Base-by-base conservation (phyloP, 2,888 invertebrate genomes). In the Diogma glabrata region DNA sequence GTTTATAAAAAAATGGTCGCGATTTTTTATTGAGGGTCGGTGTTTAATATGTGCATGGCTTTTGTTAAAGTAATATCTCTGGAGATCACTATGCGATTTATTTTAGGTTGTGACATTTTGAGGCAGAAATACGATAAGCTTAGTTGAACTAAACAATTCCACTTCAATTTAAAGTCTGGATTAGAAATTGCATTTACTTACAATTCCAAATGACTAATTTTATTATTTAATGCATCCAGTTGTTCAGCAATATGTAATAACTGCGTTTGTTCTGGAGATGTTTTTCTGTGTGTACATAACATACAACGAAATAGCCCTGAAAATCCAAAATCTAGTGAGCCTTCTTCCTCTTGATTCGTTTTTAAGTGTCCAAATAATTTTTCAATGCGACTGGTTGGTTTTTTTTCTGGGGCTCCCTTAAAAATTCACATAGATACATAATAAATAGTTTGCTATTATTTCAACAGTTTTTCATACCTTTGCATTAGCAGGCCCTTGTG, bases 221-320 rank as follows among this genome's bases (percentile, higher is more conserved):
- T 69, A 20, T 61, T 63, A 46, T 67, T 67, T 8, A 78, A 63
- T 30, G 66, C 63, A 12, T 65, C 62, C 33, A 78, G 57, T 2
- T 72, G 66, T 8, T 68, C 63, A 8, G 65, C 62, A 33, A 75
- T 71, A 9, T 62, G 60, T 17, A 66, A 57, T 14, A 79, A 61
- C 47, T 72, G 70, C 16, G 63, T 59, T 10, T 71, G 66, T 53
- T 74, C 72, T 24, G 72, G 66, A 7, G 65, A 63, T 1, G 68
- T 61, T 55, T 70, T 69, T 7, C 68, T 67, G 53, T 72, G 68
- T 1, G 73, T 72, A 58, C 76, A 78, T 14, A 72, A 69, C 61
- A 75, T 67, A 53, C 75, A 72, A 54, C 73, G 75, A 60, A 78
- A 77, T 1, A 79, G 61, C 26, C 75, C 74, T 9, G 72, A 72